Evolutionary conservation across 2,113 vertebrate species (phyloP).

Genomic region (Stigmatopora argus): DNA sequence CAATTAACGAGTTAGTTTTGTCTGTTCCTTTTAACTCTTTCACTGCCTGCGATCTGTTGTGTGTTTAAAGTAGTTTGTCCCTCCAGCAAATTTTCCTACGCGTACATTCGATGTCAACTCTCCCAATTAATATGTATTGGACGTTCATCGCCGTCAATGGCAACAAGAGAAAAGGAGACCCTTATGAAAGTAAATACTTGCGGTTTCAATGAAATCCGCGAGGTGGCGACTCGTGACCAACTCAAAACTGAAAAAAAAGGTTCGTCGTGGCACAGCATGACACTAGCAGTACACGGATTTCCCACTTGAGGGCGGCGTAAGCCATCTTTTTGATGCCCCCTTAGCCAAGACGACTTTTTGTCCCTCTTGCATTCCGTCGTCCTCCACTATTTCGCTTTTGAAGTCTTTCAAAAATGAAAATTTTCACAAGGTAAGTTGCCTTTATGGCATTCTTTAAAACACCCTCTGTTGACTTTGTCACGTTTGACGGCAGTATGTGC

Average conservation of each 20-base stretch:
- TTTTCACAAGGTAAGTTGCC: constrained; percentile 21
- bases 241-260: background rate
- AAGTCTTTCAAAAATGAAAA: constrained; percentile 13
- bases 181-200: background rate
- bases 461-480: background rate
- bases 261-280: background rate
- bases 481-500: background rate
- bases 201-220: constrained; percentile 38
- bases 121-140: too few species aligned
- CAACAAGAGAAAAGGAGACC: background rate
- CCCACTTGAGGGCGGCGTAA: background rate
- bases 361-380: constrained; percentile 45
- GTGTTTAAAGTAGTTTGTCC: too few species aligned
- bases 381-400: background rate
- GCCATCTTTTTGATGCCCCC: background rate
- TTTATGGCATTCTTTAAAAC: background rate
- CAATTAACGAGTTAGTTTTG: too few species aligned
- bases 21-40: too few species aligned
- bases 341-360: constrained; percentile 13
- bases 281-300: background rate
- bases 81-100: too few species aligned
- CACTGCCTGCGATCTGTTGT: too few species aligned
- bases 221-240: constrained; percentile 64
- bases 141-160: too few species aligned
- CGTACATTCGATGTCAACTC: too few species aligned